Evolutionary conservation across 2,113 vertebrate genomes (phyloP).

Genomic region (Crotalus horridus): DNA sequence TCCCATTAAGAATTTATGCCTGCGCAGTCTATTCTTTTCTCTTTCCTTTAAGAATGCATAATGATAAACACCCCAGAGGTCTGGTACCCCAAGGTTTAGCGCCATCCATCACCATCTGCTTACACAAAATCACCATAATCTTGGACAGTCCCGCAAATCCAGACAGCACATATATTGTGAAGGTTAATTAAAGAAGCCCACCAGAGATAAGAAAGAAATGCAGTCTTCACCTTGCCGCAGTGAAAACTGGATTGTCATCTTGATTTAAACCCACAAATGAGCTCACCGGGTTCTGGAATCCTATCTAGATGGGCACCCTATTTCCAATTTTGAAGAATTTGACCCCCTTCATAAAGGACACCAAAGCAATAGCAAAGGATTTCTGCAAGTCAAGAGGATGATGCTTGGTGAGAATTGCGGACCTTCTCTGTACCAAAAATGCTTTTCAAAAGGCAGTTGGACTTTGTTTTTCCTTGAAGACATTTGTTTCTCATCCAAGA

Average conservation of each 20-base stretch:
- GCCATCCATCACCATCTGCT: background rate
- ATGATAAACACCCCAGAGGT: background rate
- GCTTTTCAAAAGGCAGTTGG: background rate
- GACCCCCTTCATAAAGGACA: background rate
- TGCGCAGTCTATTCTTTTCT: background rate
- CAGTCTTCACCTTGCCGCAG: background rate
- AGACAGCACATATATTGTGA: background rate
- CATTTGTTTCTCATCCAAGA: background rate
- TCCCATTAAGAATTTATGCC: slow-evolving; percentile 20
- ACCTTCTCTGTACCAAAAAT: background rate
- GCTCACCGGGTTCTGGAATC: too few relatives aligned
- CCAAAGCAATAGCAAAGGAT: background rate
- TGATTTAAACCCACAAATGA: background rate
- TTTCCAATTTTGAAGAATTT: background rate
- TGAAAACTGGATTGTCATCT: background rate
- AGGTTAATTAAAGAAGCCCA: background rate
- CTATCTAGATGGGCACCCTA: background rate
- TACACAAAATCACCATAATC: background rate
- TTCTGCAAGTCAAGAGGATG: background rate
- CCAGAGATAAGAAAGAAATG: background rate
- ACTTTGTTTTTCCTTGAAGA: background rate
- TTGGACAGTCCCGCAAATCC: background rate
- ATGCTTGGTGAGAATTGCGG: background rate
- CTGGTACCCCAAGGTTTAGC: background rate
- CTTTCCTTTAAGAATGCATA: background rate